Base-by-base conservation (phyloP, 2,888 invertebrate species). In the Parascotia fuliginaria region DNA sequence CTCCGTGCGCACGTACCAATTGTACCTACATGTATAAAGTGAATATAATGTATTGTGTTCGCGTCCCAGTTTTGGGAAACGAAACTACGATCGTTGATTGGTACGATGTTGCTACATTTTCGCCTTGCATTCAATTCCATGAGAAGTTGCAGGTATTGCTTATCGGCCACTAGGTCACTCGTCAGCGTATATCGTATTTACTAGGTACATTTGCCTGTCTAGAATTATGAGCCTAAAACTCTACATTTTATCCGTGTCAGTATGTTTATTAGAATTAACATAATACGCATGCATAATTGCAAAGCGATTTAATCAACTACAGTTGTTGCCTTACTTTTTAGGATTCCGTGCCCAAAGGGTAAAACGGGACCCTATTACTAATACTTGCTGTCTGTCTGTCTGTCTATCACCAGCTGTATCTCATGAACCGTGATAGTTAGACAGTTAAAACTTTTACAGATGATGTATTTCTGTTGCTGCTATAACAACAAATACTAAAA, bases 51-150 rank as follows among this genome's bases (percentile, higher is more conserved):
- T 77, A 83, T 83, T 83, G 82, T 83, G 75, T 77, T 83, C 79
- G 78, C 78, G 89, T 84, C 85, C 89, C 85, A 89, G 80, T 81
- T 89, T 87, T 83, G 77, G 83, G 86, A 83, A 83, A 84, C 87
- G 82, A 86, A 86, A 89, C 83, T 81, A 81, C 83, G 81, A 81
- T 83, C 79, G 83, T 83, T 85, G 88, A 89, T 89, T 89, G 88
- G 85, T 84, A 80, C 85, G 75, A 80, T 61, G 85, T 89, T 89
- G 86, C 88, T 85, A 88, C 87, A 89, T 85, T 88, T 87, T 85
- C 81, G 85, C 85, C 85, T 87, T 88, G 87, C 87, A 86, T 88
- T 87, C 80, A 86, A 83, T 84, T 88, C 87, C 83, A 87, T 89
- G 89, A 85, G 88, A 89, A 86, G 76, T 82, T 83, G 79, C 82